Percentiles rank a stretch among this genome's conserved stretches.
Evolutionary conservation across 2,113 vertebrate species (phyloP).

Genomic region (Himantopus leucocephalus): DNA sequence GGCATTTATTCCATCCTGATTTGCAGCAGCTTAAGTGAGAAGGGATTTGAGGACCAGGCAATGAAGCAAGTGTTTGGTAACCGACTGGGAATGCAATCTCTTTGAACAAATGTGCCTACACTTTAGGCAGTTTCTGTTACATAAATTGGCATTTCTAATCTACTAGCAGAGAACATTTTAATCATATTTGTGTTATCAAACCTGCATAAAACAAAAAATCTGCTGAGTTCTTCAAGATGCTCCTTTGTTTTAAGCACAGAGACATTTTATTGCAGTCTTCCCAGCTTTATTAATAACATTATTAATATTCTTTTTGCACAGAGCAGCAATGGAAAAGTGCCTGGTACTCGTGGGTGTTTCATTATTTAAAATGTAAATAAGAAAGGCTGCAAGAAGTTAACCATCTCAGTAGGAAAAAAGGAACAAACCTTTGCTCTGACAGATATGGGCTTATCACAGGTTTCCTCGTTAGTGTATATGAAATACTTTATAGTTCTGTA

Average conservation of each 20-base stretch:
- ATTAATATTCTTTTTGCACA: slow-evolving; percentile 61
- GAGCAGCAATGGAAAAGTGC: slow-evolving; percentile 11
- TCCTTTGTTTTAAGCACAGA: slow-evolving; percentile 39
- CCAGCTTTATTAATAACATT: slow-evolving; percentile 43
- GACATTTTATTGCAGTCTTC: slow-evolving; percentile 37
- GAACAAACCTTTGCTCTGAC: slow-evolving; percentile 26
- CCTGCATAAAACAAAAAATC: slow-evolving; percentile 4
- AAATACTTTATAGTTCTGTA: neutral
- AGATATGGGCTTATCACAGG: neutral
- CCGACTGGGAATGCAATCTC: neutral
- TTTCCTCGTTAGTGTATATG: neutral
- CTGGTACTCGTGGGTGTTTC: slow-evolving; percentile 26
- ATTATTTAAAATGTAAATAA: slow-evolving; percentile 72
- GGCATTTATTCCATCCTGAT: neutral
- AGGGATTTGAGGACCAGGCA: neutral
- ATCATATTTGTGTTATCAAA: slow-evolving; percentile 26
- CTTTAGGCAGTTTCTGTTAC: slow-evolving; percentile 5
- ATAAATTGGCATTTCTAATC: slow-evolving; percentile 36
- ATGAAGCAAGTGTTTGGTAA: neutral
- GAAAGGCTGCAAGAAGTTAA: slow-evolving; percentile 29
- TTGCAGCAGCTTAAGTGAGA: neutral
- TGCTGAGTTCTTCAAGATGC: slow-evolving; percentile 26
- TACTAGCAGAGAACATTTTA: slow-evolving; percentile 25
- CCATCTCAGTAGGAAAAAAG: slow-evolving; percentile 7
- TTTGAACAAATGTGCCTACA: slow-evolving; percentile 34